Conservation (phyloP, 2,888 invertebrate species). For the Caenorhabditis parvicauda region DNA sequence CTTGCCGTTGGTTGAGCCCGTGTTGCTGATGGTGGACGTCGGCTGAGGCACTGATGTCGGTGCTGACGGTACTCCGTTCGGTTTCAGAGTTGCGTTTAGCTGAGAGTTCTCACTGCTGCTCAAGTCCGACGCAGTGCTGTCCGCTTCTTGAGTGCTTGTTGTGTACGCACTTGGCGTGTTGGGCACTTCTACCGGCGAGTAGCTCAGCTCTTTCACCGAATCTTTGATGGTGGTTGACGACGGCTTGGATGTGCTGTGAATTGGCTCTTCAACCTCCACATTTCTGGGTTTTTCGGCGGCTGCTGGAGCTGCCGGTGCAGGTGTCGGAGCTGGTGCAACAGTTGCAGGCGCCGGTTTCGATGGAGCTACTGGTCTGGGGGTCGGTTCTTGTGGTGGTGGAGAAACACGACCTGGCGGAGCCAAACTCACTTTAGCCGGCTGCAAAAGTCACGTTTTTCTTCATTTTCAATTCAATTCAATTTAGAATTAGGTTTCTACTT, state of each 20-base stretch:
- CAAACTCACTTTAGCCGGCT: slow-evolving; percentile 32
- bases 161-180: slow-evolving; percentile 15
- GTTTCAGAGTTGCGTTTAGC: too few relatives aligned
- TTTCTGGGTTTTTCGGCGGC: not conserved
- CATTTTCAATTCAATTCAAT: too few relatives aligned
- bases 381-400: slow-evolving; percentile 44
- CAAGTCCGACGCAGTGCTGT: too few relatives aligned
- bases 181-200: too few relatives aligned
- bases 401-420: slow-evolving; percentile 22
- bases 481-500: not conserved
- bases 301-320: slow-evolving; percentile 6
- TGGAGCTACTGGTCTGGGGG: slow-evolving; percentile 21
- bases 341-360: slow-evolving; percentile 7
- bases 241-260: slow-evolving; percentile 1
- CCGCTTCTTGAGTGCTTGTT: slow-evolving; percentile 23
- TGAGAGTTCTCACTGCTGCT: too few relatives aligned
- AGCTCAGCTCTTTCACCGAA: slow-evolving; percentile 21
- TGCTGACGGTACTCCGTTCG: too few relatives aligned
- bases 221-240: not conserved
- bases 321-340: slow-evolving; percentile 10
- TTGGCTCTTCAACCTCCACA: slow-evolving; percentile 15
- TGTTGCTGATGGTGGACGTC: too few relatives aligned
- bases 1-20: too few relatives aligned
- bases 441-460: too few relatives aligned
- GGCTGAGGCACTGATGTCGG: too few relatives aligned